Conservation (phyloP, 1,140 invertebrate genomes). For the Sycophaga agraensis region DNA sequence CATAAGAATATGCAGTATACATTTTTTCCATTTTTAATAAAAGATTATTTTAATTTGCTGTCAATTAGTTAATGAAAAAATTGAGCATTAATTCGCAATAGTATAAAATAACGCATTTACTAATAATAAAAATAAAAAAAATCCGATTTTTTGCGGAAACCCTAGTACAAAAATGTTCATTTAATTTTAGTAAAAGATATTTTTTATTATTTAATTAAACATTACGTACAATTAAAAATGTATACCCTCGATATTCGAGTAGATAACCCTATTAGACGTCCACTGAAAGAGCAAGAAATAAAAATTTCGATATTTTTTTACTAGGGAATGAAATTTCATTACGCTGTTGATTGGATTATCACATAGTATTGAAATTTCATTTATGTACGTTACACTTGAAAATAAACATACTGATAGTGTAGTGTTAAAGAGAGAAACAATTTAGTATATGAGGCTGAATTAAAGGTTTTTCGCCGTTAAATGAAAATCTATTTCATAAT, state of each 20-base stretch:
- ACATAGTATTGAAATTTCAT: constrained; percentile 4
- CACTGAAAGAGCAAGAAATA: constrained; percentile 1
- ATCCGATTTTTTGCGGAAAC: background rate
- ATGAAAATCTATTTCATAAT: too few relatives aligned
- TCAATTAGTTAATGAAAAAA: background rate
- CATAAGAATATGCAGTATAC: constrained; percentile 8
- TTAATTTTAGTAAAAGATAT: background rate
- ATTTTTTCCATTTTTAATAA: background rate
- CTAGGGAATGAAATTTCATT: constrained; percentile 18
- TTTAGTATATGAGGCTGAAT: background rate
- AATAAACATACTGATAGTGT: background rate
- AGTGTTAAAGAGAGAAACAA: background rate
- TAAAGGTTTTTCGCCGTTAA: too few relatives aligned
- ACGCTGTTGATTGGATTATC: background rate
- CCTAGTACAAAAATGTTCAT: constrained; percentile 9
- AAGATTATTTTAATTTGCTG: constrained; percentile 2
- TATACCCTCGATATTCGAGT: background rate
- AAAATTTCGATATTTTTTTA: constrained; percentile 25
- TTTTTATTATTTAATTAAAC: background rate
- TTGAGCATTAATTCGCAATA: too few relatives aligned
- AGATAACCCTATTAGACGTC: background rate
- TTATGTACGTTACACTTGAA: background rate
- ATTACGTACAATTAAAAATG: too few relatives aligned
- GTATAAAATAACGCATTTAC: background rate
- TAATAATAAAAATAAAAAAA: background rate